phyloP scores from a whole-genome alignment of 1,140 invertebrate genomes.

The Cydia strobilella region DNA sequence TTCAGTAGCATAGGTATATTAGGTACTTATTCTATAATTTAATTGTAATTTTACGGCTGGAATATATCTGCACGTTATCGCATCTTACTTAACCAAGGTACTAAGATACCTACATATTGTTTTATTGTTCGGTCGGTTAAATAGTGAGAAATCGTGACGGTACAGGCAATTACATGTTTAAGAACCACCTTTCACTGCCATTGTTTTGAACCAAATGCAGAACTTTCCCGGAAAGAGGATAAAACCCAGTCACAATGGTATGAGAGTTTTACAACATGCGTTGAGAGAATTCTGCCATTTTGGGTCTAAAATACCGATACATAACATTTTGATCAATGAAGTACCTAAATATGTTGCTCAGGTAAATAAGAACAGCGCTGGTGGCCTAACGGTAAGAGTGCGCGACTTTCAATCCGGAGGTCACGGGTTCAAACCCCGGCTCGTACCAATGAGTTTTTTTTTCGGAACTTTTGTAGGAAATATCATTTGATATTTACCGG shows the following conservation, averaged over 20 bases:
- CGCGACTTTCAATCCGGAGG: too few relatives aligned
- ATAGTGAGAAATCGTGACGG: constrained; percentile 16
- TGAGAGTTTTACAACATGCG: background rate
- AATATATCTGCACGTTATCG: background rate
- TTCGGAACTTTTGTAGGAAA: too few relatives aligned
- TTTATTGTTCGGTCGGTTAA: constrained; percentile 30
- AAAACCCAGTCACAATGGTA: constrained; percentile 20
- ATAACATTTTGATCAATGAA: background rate
- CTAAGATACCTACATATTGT: constrained; percentile 12
- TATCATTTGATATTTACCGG: too few relatives aligned
- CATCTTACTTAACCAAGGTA: background rate
- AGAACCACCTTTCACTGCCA: constrained; percentile 30
- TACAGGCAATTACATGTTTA: background rate
- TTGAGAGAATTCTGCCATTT: background rate
- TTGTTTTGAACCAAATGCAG: constrained; percentile 21
- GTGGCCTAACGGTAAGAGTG: too few relatives aligned
- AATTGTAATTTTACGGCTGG: background rate
- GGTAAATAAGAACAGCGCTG: too few relatives aligned
- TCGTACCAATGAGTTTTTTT: too few relatives aligned
- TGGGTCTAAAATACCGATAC: background rate
- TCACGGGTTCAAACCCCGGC: too few relatives aligned
- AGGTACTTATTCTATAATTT: background rate
- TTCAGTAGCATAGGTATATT: background rate
- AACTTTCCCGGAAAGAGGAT: constrained; percentile 16
- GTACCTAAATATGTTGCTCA: too few relatives aligned